Base-by-base conservation (phyloP, 2,113 vertebrate species). In the Limanda limanda region DNA sequence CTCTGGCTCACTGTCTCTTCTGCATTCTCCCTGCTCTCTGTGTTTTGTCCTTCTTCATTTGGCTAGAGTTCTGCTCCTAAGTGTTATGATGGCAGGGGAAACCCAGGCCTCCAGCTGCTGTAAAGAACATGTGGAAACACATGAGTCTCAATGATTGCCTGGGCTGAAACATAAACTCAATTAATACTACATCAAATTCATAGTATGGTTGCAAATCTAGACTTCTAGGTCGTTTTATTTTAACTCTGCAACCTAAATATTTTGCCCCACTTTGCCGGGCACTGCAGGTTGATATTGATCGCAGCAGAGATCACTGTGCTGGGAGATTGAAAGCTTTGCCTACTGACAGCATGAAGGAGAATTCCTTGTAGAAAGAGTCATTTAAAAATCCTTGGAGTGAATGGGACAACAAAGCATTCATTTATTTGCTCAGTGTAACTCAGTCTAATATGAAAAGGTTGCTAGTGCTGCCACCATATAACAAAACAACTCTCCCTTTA, bases 201-300 rank as follows among this genome's bases (percentile, higher is more conserved):
- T 58, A 17, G 1, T 58, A 17, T 55, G 2, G 2, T 0, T 4
- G 24, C 5, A 54, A 48, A 68, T 24, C 0, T 35, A 20, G 9
- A 67, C 31, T 23, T 48, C 17, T 3, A 63, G 20, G 20, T 61
- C 17, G 14, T 51, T 18, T 51, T 51, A 56, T 57, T 63, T 51
- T 35, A 47, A 40, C 35, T 14, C 4, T 47, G 55, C 8, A 37
- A 47, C 48, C 61, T 45, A 25, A 5, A 56, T 27, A 62, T 61
- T 51, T n/a, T 42, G 56, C 31, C 55, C 48, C 48, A 40, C 15
- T n/a, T 60, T 47, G 47, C 70, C 18, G 60, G 27, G 37, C 66
- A 67, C 48, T 62, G 62, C 57, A 64, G 61, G 52, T 27, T 74
- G 20, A 9, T 69, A 78, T 71, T 75, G 76, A 78, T 71, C 31